Conservation (phyloP, 2,113 vertebrate genomes). For the Proteles cristata region DNA sequence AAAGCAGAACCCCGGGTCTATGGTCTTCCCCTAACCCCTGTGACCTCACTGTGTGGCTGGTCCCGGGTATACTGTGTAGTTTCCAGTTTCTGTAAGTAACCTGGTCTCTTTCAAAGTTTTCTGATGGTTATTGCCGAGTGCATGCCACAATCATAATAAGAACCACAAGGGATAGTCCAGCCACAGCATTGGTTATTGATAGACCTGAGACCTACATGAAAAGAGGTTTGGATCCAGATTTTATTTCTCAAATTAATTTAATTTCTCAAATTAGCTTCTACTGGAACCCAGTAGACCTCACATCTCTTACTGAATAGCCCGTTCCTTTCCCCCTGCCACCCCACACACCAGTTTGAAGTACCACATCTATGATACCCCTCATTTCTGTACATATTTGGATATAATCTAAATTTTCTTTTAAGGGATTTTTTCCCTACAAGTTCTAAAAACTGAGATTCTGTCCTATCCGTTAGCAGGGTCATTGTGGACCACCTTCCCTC, state of each 20-base stretch:
- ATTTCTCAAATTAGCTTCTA: neutral
- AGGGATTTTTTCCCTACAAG: neutral
- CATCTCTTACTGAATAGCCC: neutral
- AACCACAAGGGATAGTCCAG: neutral
- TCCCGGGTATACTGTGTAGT: neutral
- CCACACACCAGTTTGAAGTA: neutral
- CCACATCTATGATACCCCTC: neutral
- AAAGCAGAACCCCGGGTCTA: neutral
- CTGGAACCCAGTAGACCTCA: neutral
- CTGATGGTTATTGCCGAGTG: neutral
- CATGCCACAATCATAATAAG: neutral
- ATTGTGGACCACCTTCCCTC: neutral
- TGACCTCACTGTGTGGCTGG: neutral
- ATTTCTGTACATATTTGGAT: neutral
- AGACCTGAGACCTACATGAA: neutral
- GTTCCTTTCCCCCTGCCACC: neutral
- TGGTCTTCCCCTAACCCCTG: neutral
- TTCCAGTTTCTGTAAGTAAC: neutral
- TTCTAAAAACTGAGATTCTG: neutral
- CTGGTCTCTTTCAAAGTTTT: neutral
- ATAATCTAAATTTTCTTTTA: neutral
- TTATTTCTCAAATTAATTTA: neutral
- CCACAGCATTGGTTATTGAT: neutral
- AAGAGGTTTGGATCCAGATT: neutral
- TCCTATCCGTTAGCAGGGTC: neutral